Percentiles rank a stretch among this genome's conserved stretches.
Conservation (phyloP, 1,140 invertebrate genomes). For the Drosophila jambulina region DNA sequence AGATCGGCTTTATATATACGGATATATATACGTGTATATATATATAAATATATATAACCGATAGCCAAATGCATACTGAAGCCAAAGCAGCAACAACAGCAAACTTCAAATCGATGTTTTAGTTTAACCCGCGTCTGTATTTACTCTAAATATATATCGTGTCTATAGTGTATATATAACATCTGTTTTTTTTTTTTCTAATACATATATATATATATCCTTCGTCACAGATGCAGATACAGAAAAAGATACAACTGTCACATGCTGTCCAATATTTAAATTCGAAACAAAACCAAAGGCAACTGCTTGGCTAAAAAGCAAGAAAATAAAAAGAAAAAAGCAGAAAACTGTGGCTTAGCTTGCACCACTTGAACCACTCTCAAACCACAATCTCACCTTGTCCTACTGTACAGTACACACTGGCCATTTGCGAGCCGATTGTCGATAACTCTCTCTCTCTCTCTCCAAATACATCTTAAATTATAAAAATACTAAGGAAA, state of each 20-base stretch:
- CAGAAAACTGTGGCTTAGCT: slow-evolving; percentile 61
- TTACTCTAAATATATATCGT: slow-evolving; percentile 13
- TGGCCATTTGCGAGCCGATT: slow-evolving; percentile 35
- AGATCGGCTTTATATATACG: slow-evolving; percentile 28
- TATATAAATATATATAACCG: slow-evolving; percentile 18
- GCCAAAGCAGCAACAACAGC: slow-evolving; percentile 33
- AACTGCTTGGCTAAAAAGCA: slow-evolving; percentile 35
- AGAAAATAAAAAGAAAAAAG: not conserved
- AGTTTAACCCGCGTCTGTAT: slow-evolving; percentile 47
- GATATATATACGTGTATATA: slow-evolving; percentile 23
- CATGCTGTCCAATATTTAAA: slow-evolving; percentile 32
- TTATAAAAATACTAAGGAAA: not conserved
- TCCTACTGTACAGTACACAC: slow-evolving; percentile 37
- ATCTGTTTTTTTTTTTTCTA: slow-evolving; percentile 10
- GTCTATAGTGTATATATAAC: slow-evolving; percentile 36
- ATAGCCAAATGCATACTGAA: slow-evolving; percentile 33
- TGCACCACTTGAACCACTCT: slow-evolving; percentile 52
- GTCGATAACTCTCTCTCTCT: not conserved
- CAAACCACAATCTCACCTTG: slow-evolving; percentile 35
- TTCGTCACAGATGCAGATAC: slow-evolving; percentile 9
- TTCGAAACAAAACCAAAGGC: slow-evolving; percentile 14
- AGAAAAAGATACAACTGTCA: slow-evolving; percentile 21
- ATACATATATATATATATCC: not conserved
- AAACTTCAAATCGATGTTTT: slow-evolving; percentile 51
- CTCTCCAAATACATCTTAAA: not conserved